Conservation (phyloP, 2,113 vertebrate species). For the Epinephelus lanceolatus region DNA sequence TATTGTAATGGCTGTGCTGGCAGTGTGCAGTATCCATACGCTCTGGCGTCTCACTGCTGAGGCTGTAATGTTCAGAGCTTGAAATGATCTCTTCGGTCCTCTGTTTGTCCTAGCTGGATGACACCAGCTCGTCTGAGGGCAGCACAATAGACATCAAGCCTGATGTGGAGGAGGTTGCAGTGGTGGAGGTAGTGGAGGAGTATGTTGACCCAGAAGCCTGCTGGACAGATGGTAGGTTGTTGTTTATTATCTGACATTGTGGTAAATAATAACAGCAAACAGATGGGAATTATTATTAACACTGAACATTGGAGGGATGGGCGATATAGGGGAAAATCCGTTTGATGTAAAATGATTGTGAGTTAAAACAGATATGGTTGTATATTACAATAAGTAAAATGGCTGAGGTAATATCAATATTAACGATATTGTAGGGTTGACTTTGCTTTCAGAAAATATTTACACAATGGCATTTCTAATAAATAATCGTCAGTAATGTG, state of each 20-base stretch:
- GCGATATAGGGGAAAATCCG: too few species aligned
- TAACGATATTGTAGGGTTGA: too few species aligned
- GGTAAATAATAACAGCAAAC: background rate
- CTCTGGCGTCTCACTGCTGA: conserved; percentile 32
- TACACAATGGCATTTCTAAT: too few species aligned
- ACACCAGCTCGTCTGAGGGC: conserved; percentile 96
- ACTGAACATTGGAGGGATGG: background rate
- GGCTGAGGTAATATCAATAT: too few species aligned
- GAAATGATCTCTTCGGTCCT: conserved; percentile 38
- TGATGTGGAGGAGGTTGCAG: conserved; percentile 92
- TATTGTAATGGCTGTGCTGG: conserved; percentile 45
- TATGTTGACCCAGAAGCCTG: conserved; percentile 95
- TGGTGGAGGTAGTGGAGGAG: conserved; percentile 95
- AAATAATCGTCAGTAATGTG: too few species aligned
- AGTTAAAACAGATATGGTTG: too few species aligned
- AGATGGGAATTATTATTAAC: background rate
- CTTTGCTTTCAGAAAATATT: too few species aligned
- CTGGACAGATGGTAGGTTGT: conserved; percentile 92
- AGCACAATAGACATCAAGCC: conserved; percentile 98
- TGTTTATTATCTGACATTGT: conserved; percentile 13
- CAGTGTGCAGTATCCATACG: background rate
- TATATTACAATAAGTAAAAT: too few species aligned
- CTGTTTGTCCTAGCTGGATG: conserved; percentile 84
- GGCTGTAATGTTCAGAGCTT: conserved; percentile 21
- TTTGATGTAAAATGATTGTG: too few species aligned